Conservation (phyloP, 2,888 invertebrate species). For the Melanargia galathea region DNA sequence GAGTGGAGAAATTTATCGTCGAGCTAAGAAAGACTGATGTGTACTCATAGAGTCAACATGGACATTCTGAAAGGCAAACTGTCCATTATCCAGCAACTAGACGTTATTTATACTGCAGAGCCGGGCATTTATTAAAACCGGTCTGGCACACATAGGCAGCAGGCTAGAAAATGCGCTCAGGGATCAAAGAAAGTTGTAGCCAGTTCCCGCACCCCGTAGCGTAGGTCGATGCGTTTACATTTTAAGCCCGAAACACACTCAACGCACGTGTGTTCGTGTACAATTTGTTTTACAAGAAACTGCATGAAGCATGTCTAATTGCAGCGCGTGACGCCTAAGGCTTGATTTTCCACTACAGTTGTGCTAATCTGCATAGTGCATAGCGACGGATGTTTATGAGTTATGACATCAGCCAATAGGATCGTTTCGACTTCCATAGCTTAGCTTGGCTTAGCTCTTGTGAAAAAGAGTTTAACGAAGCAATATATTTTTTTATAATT, state of each 20-base stretch:
- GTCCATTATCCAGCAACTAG: constrained; percentile 31
- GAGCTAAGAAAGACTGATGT: constrained; percentile 3
- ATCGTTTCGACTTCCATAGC: too few relatives aligned
- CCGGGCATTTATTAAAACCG: constrained; percentile 42
- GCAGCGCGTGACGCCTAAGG: too few relatives aligned
- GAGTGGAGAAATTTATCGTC: constrained; percentile 1
- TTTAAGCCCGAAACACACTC: neutral
- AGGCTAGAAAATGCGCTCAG: constrained; percentile 42
- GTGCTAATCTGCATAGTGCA: too few relatives aligned
- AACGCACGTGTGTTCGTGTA: too few relatives aligned
- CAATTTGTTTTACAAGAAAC: too few relatives aligned
- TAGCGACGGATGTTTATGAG: too few relatives aligned
- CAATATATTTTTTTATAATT: too few relatives aligned
- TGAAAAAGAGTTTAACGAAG: too few relatives aligned
- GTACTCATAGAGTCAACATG: neutral
- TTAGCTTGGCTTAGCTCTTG: too few relatives aligned
- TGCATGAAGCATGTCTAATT: neutral
- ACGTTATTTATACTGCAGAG: constrained; percentile 34
- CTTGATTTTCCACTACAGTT: too few relatives aligned
- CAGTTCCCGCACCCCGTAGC: constrained; percentile 50
- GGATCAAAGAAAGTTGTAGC: constrained; percentile 66
- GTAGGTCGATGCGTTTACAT: constrained; percentile 49
- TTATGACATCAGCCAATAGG: too few relatives aligned
- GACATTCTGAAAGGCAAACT: constrained; percentile 19
- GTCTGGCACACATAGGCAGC: constrained; percentile 44